Evolutionary conservation across 2,888 invertebrate species (phyloP), one percentile per base, ranked within the genome.

Genomic region (Emmelina monodactyla): DNA sequence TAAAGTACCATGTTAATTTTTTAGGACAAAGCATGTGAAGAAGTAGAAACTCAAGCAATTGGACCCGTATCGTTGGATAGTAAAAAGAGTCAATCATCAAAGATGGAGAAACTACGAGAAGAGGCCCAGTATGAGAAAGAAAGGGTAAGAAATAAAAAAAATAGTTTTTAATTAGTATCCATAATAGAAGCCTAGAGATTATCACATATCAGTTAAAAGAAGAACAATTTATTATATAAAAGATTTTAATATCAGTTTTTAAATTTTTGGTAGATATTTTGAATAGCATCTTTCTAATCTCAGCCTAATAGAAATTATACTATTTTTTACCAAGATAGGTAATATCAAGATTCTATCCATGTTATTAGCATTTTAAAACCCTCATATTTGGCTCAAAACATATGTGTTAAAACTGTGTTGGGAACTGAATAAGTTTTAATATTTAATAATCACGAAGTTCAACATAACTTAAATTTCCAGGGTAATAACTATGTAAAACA

Each of bases 401-500:
- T 19, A 19, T n/a, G n/a, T n/a, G n/a, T n/a, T n/a, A n/a, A n/a
- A n/a, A n/a, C n/a, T n/a, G n/a, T n/a, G n/a, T n/a, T 19, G 19
- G 9, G 5, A 9, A 19, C 19, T 19, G 9, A 19, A 6, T 19
- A 6, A 19, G 5, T 5, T 6, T 19, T 19, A 19, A 5, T 19
- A 19, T 19, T 19, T 5, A 6, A 19, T 19, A 19, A 19, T n/a
- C 19, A 19, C 5, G 19, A 19, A 19, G 19, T 9, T 19, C 5
- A 19, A 19, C 9, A 6, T 19, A 19, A n/a, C n/a, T n/a, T n/a
- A n/a, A n/a, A 9, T 49, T 80, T 76, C 28, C 59, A 87, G 82
- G 97, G 97, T 13, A 97, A 97, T 64, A 78, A 73, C 46, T 87
- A 85, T 60, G 94, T 95, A 13, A 88, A 88, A 52, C 61, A 81